These are phyloP conservation scores for Lycophotia porphyrea DNA, from an alignment of 2,888 invertebrate species.

Conservation along the genomic window DNA sequence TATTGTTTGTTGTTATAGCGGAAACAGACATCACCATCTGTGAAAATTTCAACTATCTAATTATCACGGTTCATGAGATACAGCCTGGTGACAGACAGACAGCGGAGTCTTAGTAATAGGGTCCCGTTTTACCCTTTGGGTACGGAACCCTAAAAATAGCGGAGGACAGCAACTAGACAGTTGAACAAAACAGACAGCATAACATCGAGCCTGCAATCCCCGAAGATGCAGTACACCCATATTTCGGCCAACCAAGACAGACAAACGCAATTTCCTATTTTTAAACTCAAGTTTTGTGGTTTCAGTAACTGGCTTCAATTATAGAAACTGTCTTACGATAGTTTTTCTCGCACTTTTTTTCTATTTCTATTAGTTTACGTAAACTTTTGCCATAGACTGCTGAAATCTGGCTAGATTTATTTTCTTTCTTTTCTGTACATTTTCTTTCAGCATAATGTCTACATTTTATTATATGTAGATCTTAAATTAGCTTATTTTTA, in stretches of 20 bases:
- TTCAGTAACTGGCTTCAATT: constrained; percentile 43
- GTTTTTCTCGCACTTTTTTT: constrained; percentile 31
- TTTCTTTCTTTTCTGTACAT: background rate
- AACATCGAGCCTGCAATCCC: background rate
- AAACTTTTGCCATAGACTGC: constrained; percentile 4
- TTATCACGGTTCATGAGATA: no score
- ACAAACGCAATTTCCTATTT: background rate
- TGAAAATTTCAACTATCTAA: no score
- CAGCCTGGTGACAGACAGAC: no score
- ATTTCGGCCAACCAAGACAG: background rate
- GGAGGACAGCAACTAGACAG: no score
- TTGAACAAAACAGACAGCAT: background rate
- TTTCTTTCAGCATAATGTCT: background rate
- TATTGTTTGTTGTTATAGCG: no score
- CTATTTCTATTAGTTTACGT: constrained; percentile 13
- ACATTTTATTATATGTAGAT: no score
- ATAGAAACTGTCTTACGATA: constrained; percentile 45
- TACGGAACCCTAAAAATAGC: no score
- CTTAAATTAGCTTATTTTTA: no score
- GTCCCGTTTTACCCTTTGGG: no score
- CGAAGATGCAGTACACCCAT: background rate
- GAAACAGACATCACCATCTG: no score
- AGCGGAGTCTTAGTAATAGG: no score
- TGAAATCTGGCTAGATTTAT: constrained; percentile 7
- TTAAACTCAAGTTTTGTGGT: constrained; percentile 42